A percentile compares a stretch with the other conserved stretches of the same genome.
phyloP scores from a whole-genome alignment of 2,113 vertebrate species.

The Microcebus lehilahytsara region DNA sequence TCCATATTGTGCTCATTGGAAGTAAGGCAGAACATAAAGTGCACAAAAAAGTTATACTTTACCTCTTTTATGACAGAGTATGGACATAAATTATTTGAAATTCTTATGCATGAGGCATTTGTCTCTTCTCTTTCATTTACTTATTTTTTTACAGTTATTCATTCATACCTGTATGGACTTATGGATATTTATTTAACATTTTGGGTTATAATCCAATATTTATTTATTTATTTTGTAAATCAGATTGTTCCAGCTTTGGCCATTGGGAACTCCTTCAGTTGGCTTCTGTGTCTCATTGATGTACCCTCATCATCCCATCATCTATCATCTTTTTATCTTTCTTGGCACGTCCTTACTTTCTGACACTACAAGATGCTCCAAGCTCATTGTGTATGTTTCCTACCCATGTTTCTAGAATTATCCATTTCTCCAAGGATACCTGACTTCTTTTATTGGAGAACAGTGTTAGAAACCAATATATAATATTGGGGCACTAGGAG shows the following conservation, averaged over 20 bases:
- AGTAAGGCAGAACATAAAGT: neutral
- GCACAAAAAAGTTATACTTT: neutral
- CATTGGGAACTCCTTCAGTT: neutral
- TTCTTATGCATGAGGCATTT: neutral
- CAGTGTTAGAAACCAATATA: neutral
- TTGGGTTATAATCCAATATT: neutral
- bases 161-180: neutral
- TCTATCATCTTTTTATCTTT: neutral
- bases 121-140: neutral
- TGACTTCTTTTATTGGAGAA: neutral
- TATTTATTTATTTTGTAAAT: neutral
- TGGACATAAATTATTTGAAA: neutral
- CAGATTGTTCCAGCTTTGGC: neutral
- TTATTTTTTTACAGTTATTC: neutral
- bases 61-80: neutral
- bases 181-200: neutral
- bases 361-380: neutral
- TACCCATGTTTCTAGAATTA: neutral
- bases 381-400: neutral
- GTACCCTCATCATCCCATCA: neutral
- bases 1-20: neutral
- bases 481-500: neutral
- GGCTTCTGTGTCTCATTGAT: neutral
- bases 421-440: neutral
- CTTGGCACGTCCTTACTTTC: neutral